Evolutionary conservation across 2,888 invertebrate species (phyloP).

Genomic region (Xestia rhomboidea): DNA sequence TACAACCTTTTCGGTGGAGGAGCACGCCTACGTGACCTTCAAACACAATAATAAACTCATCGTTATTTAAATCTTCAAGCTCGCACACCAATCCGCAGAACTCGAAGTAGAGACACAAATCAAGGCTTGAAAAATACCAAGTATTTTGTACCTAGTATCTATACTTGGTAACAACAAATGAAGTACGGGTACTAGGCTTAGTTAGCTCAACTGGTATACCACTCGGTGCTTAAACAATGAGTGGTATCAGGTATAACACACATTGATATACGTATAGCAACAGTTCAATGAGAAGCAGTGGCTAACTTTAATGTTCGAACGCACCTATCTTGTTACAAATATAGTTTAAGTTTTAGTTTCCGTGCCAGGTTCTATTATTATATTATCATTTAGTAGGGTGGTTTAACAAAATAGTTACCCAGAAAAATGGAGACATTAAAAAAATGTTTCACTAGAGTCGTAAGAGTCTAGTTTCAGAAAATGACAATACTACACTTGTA

Average conservation of each 20-base stretch:
- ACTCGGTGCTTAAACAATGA: background rate
- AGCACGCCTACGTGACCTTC: constrained; percentile 40
- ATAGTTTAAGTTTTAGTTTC: background rate
- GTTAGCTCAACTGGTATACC: constrained; percentile 8
- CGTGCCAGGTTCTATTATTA: background rate
- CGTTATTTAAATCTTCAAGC: constrained; percentile 53
- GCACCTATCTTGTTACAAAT: background rate
- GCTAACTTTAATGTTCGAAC: background rate
- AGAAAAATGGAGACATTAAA: background rate
- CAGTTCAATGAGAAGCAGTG: constrained; percentile 39
- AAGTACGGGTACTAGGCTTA: background rate
- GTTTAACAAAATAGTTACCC: background rate
- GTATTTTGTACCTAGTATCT: constrained; percentile 7
- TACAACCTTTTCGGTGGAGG: constrained; percentile 24
- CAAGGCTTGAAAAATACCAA: constrained; percentile 6
- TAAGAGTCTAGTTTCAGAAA: background rate
- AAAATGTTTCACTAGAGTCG: background rate
- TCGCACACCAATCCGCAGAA: constrained; percentile 51
- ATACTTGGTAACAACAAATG: constrained; percentile 2
- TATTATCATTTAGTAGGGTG: no score
- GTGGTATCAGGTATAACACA: background rate
- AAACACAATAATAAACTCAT: constrained; percentile 46
- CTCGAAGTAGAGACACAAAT: background rate
- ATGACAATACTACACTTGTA: background rate
- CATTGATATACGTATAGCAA: background rate